Conservation (phyloP, 2,797 vertebrate genomes). For the Lagorchestes hirsutus region DNA sequence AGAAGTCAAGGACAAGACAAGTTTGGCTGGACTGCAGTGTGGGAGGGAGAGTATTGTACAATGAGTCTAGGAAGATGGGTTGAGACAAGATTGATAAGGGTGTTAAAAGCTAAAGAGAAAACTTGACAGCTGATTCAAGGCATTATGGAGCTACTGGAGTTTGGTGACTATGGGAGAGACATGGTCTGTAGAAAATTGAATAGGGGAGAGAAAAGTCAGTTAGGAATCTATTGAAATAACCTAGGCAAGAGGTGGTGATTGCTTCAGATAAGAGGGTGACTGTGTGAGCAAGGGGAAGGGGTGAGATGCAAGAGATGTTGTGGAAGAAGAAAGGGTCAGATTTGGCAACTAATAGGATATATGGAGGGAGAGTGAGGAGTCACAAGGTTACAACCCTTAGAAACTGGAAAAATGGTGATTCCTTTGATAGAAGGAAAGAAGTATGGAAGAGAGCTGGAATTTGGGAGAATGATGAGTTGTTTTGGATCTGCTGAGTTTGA, state of each 20-base stretch:
- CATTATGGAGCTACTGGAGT: neutral
- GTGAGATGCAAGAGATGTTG: neutral
- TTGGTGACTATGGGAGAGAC: neutral
- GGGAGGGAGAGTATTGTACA: neutral
- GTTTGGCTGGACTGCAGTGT: neutral
- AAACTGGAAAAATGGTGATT: neutral
- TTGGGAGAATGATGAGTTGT: neutral
- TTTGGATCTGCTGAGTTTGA: neutral
- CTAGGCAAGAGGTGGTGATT: neutral
- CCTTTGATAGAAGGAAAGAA: neutral
- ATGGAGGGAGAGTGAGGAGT: neutral
- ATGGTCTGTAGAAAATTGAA: neutral
- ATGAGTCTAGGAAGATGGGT: neutral
- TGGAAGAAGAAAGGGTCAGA: neutral
- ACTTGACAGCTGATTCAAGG: no score
- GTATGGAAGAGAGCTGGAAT: neutral
- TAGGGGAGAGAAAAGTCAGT: neutral
- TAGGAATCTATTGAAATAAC: neutral
- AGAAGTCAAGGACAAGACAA: neutral
- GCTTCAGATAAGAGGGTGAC: neutral
- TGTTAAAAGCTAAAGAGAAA: neutral
- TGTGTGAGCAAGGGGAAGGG: neutral
- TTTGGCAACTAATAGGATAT: no score
- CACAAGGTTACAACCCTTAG: neutral
- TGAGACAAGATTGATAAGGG: no score